phyloP scores from a whole-genome alignment of 2,888 invertebrate genomes.

The Rhagophthalmus giganteus region DNA sequence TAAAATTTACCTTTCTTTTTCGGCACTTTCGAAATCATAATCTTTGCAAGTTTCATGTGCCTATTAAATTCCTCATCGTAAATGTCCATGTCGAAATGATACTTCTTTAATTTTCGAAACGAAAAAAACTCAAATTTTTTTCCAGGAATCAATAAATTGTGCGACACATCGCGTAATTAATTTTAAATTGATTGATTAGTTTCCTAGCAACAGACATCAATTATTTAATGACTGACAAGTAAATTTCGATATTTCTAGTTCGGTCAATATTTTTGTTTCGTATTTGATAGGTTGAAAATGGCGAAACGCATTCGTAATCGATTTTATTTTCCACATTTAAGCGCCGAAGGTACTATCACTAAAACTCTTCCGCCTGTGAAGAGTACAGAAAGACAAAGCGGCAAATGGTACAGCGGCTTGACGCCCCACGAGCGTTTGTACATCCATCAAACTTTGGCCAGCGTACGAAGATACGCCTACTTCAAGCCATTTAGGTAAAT shows the following conservation, averaged over 20 bases:
- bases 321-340: conserved; percentile 53
- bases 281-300: too few relatives aligned
- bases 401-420: conserved; percentile 51
- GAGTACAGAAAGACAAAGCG: conserved; percentile 35
- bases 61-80: conserved; percentile 60
- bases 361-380: conserved; percentile 49
- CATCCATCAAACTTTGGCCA: conserved; percentile 60
- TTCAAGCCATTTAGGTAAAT: conserved; percentile 50
- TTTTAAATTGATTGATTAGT: conserved; percentile 31
- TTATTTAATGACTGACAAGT: conserved; percentile 6
- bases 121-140: conserved; percentile 7
- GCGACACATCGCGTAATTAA: conserved; percentile 21
- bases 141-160: conserved; percentile 27
- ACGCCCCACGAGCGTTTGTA: conserved; percentile 56
- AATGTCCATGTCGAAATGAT: conserved; percentile 41
- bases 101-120: background rate
- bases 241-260: conserved; percentile 3
- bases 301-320: conserved; percentile 43
- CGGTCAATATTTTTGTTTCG: too few relatives aligned
- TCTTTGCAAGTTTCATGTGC: conserved; percentile 56
- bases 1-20: conserved; percentile 45
- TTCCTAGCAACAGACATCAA: conserved; percentile 28
- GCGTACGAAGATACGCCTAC: conserved; percentile 56
- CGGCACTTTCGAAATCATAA: conserved; percentile 53
- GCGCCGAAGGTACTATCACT: conserved; percentile 55